Base-by-base conservation (phyloP, 2,797 vertebrate species). In the Champsocephalus esox region DNA sequence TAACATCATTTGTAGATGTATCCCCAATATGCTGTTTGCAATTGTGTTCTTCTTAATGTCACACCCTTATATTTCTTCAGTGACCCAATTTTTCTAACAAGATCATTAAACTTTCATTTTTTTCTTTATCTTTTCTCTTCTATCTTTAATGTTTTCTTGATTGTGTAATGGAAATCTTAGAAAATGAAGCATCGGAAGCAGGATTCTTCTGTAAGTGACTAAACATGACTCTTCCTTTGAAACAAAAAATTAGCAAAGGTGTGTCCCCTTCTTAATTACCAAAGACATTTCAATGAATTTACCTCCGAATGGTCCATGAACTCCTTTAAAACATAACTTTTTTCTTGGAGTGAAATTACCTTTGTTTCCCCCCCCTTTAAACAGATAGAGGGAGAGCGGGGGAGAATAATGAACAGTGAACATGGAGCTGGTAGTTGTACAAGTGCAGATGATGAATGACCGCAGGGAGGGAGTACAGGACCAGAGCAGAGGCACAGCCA, bases 361-460 rank as follows among this genome's bases (percentile, higher is more conserved):
- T 89, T 79, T 28, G 11, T 62, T 46, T 9, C 46, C 10, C 19
- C 48, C 17, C 34, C 11, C 43, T 52, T 65, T 28, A 7, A 61
- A 34, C 77, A 41, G 63, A 44, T 56, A 28, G 64, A 48, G 70
- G 76, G 54, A 54, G 48, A 70, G 73, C 68, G 71, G 55, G 70
- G 43, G 76, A 71, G 82, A 89, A 79, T 92, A 90, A 93, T 92
- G 89, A 92, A 82, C 79, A 82, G 73, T 19, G 80, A 86, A 65
- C 79, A 19, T 24, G 77, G 71, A 73, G 54, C 82, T 28, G 75
- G 84, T 81, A 44, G 85, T 82, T 87, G 50, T 34, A 87, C 77
- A 87, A 82, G 77, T 75, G 80, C 90, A 94, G 95, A 96, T 98
- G 83, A 92, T 98, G 84, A 95, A 98, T 80, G 97, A 96, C 88